These are phyloP conservation scores for Diceros bicornis DNA, from an alignment of 2,797 vertebrate genomes.

Conservation along the genomic window DNA sequence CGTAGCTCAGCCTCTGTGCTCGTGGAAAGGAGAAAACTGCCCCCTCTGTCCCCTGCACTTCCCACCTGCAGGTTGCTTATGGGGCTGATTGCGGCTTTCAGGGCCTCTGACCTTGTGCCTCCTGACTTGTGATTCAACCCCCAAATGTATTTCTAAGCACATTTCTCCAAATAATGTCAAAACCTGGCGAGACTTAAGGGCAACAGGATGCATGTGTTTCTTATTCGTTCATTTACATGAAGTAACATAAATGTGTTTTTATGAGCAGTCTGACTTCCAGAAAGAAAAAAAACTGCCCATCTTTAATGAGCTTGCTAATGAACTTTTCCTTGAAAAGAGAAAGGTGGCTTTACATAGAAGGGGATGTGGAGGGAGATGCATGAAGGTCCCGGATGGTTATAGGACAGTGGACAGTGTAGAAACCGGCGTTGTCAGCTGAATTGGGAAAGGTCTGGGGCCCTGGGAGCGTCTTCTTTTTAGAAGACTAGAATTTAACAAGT, in stretches of 20 bases:
- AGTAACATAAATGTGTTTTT: not conserved
- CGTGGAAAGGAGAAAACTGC: rapidly evolving
- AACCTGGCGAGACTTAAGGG: constrained; percentile 6
- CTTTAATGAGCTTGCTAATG: constrained; percentile 71
- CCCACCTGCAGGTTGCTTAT: not conserved
- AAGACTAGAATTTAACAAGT: not conserved
- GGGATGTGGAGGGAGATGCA: not conserved
- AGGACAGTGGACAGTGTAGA: not conserved
- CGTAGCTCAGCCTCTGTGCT: rapidly evolving
- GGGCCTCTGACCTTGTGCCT: not conserved
- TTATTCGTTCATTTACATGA: not conserved
- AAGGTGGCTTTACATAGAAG: not conserved
- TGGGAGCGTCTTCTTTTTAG: not conserved
- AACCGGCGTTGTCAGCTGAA: not conserved
- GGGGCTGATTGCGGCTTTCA: not conserved
- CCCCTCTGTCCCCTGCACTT: rapidly evolving
- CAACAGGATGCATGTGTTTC: not conserved
- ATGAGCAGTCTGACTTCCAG: constrained; percentile 55
- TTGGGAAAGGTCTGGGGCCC: not conserved
- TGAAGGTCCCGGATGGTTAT: not conserved
- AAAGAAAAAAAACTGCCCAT: not conserved
- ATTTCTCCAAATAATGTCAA: not conserved
- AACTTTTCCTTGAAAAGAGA: constrained; percentile 52
- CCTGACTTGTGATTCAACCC: not conserved
- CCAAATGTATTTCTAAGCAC: not conserved